These are phyloP conservation scores for Thyatira batis DNA, from an alignment of 2,888 invertebrate genomes.

Conservation along the genomic window DNA sequence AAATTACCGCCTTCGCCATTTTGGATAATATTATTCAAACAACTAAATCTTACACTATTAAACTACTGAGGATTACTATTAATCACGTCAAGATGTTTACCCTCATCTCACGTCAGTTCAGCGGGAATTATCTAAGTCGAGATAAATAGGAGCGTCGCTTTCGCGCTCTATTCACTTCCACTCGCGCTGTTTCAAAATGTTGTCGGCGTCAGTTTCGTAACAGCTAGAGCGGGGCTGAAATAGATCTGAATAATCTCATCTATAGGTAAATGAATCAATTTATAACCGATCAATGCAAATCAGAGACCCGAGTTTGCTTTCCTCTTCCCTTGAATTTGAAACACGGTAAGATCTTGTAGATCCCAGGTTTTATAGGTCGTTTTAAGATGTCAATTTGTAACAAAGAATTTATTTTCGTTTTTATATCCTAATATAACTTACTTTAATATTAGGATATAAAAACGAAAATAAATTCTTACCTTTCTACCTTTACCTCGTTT, in stretches of 20 bases:
- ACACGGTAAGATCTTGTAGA: slow-evolving; percentile 21
- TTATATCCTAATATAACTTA: slow-evolving; percentile 54
- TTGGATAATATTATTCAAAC: slow-evolving; percentile 67
- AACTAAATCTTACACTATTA: slow-evolving; percentile 73
- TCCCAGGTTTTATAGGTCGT: slow-evolving; percentile 39
- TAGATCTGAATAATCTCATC: slow-evolving; percentile 47
- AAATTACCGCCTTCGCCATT: slow-evolving; percentile 48
- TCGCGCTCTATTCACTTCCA: slow-evolving; percentile 48
- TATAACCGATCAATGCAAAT: slow-evolving; percentile 52
- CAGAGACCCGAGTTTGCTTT: slow-evolving; percentile 26
- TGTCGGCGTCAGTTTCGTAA: slow-evolving; percentile 37
- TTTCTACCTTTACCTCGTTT: slow-evolving; percentile 51
- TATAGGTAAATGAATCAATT: slow-evolving; percentile 56
- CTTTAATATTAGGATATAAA: slow-evolving; percentile 55
- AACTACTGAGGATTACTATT: slow-evolving; percentile 76
- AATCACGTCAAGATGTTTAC: slow-evolving; percentile 79
- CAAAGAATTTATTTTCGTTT: slow-evolving; percentile 54
- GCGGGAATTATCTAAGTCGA: slow-evolving; percentile 72
- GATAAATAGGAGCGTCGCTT: slow-evolving; percentile 68
- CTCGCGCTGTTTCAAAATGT: slow-evolving; percentile 53
- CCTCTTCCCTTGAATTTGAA: slow-evolving; percentile 27
- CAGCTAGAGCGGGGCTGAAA: slow-evolving; percentile 36
- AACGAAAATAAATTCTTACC: slow-evolving; percentile 50
- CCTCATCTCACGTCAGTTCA: slow-evolving; percentile 73
- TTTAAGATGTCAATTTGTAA: slow-evolving; percentile 56